Evolutionary conservation across 2,888 invertebrate genomes (phyloP).

Genomic region (Amblyteles armatorius): DNA sequence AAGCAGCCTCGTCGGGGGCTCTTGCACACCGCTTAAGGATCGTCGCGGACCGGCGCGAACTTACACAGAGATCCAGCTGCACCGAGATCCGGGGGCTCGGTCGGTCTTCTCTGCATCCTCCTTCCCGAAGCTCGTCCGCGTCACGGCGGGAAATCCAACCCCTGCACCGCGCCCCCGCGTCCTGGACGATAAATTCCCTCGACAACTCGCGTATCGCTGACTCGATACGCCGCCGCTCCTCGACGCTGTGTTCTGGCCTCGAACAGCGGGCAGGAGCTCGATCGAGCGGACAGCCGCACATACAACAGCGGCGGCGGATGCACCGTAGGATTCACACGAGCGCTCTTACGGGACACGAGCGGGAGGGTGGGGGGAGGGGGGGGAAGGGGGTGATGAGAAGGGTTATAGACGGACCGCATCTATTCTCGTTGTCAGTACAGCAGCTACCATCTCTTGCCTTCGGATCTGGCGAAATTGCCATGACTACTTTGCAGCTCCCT

Average conservation of each 20-base stretch:
- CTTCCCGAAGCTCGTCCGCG: conserved; percentile 36
- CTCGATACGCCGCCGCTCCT: conserved; percentile 69
- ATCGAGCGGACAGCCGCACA: conserved; percentile 62
- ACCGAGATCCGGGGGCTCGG: conserved; percentile 53
- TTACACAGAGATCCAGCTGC: conserved; percentile 3
- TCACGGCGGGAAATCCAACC: conserved; percentile 72
- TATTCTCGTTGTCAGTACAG: conserved; percentile 21
- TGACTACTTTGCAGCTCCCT: conserved; percentile 2
- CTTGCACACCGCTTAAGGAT: too few species aligned
- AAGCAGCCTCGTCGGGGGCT: too few species aligned
- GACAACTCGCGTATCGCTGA: conserved; percentile 79
- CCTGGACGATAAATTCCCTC: conserved; percentile 80
- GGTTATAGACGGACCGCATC: conserved; percentile 22
- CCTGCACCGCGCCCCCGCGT: conserved; percentile 65
- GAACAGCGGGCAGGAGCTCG: conserved; percentile 61
- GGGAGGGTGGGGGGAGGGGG: not conserved
- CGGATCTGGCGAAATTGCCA: not conserved
- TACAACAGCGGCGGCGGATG: conserved; percentile 1
- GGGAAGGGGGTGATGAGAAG: conserved; percentile 13
- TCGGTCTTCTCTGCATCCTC: conserved; percentile 43
- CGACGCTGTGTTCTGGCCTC: conserved; percentile 53
- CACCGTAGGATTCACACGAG: conserved; percentile 15
- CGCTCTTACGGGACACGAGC: conserved; percentile 31
- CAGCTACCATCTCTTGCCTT: not conserved
- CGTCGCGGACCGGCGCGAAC: too few species aligned